Evolutionary conservation across 1,140 invertebrate species (phyloP), one percentile per base, ranked within the genome.

Genomic region (Atta cephalotes): DNA sequence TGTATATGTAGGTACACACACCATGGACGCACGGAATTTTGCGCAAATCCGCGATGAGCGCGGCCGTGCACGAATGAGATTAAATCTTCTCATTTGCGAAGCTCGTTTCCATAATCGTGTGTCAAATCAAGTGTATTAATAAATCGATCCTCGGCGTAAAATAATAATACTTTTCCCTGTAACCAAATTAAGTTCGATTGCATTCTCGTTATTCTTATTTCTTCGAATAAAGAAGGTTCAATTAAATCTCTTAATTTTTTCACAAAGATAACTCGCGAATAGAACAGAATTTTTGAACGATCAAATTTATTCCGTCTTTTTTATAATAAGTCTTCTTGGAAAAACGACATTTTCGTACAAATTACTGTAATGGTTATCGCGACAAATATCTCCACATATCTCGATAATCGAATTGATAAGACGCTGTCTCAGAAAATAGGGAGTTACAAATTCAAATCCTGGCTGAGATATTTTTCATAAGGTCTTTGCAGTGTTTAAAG

Each of bases 21-120:
- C 76, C 58, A 12, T 14, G 49, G 21, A 49, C 31, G 45, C n/a
- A 21, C 14, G 31, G 45, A 53, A 68, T 16, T 21, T 60, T 5
- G 45, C 9, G 16, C 10, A 77, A 77, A 53, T 51, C 66, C 66
- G 66, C 66, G 39, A 21, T 6, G n/a, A 80, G 35, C 31, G 31
- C 18, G 25, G 35, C 18, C 49, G n/a, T 14, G 77, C 56, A 35
- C 28, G 28, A n/a, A 62, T 25, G 45, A 25, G 65, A 70, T 80
- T 53, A 80, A 56, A 80, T 56, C 49, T 35, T 25, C 16, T 39
- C 49, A 53, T 68, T 78, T 63, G 16, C 0, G 35, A 4, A 14
- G 14, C 49, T 53, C n/a, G 63, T 70, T 70, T 56, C 16, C 63
- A 56, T 25, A 56, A 35, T 80, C n/a, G 28, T 35, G 66, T n/a